Evolutionary conservation across 2,888 invertebrate genomes (phyloP), one percentile per base, ranked within the genome.

Genomic region (Mythimna albipuncta): DNA sequence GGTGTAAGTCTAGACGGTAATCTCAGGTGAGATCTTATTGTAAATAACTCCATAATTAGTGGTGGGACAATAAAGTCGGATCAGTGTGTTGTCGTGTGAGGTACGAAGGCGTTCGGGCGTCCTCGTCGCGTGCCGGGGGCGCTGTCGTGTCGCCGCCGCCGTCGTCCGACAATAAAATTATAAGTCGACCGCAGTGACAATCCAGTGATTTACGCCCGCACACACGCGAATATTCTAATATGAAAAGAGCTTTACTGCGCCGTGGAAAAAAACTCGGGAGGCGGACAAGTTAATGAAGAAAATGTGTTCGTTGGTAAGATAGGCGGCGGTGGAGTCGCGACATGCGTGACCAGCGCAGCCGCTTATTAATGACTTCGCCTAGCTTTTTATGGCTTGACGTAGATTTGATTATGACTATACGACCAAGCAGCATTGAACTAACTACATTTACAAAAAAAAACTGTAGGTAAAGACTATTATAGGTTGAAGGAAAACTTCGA

Each of bases 161-260:
- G 88, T 91, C 92, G 90, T 92, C 92, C 95, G 95, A 96, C 96
- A 96, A 94, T 96, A 96, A 96, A 96, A 96, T 96, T 96, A 96
- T 96, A 96, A 96, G 93, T 96, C 94, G 91, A 87, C 94, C 93
- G 91, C 94, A 96, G 95, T 96, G 96, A 96, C 96, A 96, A 96
- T 96, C 95, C 94, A 93, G 94, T 96, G 96, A 96, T 96, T 96
- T 96, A 96, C 96, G 93, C 88, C 89, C 90, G 89, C 93, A 94
- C 93, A 96, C 96, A 96, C 96, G 95, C 96, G 93, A 95, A 94
- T 95, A 93, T 94, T 95, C 93, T 93, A 93, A 93, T 93, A 93
- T 93, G 92, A 91, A 93, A 93, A 91, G 93, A 92, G 91, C 92
- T 92, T 93, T 93, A 92, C 91, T 88, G 90, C 90, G 90, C 87